Evolutionary conservation across 1,140 invertebrate species (phyloP).

Genomic region (Sycobia sp.): DNA sequence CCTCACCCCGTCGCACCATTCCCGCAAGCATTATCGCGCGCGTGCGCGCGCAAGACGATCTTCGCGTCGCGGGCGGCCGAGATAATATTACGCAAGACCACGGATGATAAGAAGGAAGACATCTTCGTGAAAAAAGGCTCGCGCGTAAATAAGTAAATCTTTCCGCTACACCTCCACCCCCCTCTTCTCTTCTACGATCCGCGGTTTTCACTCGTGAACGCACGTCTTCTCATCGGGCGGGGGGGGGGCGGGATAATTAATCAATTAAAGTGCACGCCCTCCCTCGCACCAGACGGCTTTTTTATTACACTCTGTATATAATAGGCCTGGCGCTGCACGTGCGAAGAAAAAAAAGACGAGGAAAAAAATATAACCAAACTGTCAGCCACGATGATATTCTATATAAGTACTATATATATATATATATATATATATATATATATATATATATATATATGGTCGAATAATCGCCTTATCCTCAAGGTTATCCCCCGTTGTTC

Average conservation of each 20-base stretch:
- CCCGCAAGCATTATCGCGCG: background rate
- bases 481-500: no score
- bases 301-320: no score
- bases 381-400: no score
- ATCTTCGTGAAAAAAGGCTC: background rate
- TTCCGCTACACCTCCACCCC: background rate
- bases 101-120: background rate
- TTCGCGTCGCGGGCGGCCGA: background rate
- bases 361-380: no score
- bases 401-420: no score
- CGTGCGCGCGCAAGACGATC: background rate
- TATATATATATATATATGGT: no score
- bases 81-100: background rate
- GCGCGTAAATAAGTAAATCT: constrained; percentile 13
- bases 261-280: constrained; percentile 22
- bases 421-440: no score
- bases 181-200: background rate
- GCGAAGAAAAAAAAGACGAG: constrained; percentile 22
- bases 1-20: background rate
- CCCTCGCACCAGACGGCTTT: background rate
- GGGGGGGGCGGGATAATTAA: no score
- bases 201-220: constrained; percentile 15
- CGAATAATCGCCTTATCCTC: no score
- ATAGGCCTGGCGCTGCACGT: no score
- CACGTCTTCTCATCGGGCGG: no score